Percentiles rank a stretch among this genome's conserved stretches.
Evolutionary conservation across 2,113 vertebrate species (phyloP).

Genomic region (Rallus limicola): DNA sequence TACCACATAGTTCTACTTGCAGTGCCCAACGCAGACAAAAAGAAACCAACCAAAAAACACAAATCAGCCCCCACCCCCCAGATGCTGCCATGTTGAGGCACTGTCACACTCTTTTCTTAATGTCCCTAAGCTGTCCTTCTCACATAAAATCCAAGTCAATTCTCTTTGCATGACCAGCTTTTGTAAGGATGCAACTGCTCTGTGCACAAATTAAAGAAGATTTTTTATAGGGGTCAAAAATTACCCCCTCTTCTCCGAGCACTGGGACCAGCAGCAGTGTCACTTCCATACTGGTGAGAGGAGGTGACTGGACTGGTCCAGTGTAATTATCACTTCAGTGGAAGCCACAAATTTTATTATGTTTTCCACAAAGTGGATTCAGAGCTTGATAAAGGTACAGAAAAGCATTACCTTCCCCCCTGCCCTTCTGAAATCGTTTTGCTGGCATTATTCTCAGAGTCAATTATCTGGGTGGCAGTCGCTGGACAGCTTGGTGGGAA

Average conservation of each 20-base stretch:
- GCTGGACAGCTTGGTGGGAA: neutral
- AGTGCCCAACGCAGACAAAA: neutral
- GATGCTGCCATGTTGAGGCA: neutral
- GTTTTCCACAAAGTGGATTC: neutral
- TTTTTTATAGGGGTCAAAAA: neutral
- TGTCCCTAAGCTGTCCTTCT: neutral
- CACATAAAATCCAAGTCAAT: neutral
- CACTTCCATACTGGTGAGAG: neutral
- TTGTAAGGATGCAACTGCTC: neutral
- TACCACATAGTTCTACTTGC: neutral
- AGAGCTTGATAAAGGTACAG: neutral
- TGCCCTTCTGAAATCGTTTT: neutral
- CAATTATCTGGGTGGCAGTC: neutral
- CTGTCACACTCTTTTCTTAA: neutral
- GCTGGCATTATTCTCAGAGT: neutral
- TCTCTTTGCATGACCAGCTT: neutral
- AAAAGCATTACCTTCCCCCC: neutral
- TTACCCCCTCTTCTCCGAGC: accelerated
- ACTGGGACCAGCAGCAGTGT: neutral
- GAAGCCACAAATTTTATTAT: neutral
- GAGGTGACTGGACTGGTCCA: neutral
- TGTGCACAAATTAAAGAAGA: accelerated
- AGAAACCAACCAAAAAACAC: neutral
- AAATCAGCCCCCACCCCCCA: neutral
- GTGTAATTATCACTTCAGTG: neutral